These are phyloP conservation scores for Ganaspis brasiliensis DNA, from an alignment of 2,888 invertebrate genomes.

Conservation along the genomic window DNA sequence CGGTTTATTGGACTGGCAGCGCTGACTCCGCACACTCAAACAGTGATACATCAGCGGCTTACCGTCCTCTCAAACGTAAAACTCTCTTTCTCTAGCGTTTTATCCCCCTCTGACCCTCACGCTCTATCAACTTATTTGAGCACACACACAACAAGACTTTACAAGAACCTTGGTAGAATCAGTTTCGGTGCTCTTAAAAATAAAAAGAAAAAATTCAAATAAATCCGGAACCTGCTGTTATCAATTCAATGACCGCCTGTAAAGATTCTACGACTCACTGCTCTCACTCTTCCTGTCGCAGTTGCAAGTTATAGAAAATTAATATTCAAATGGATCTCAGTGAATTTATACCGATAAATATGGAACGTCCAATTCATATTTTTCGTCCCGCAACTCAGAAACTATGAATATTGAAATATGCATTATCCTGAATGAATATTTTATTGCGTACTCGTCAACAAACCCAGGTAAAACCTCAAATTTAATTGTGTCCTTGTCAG, in stretches of 20 bases:
- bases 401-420: slow-evolving; percentile 37
- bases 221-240: background rate
- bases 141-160: background rate
- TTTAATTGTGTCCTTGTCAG: slow-evolving; percentile 22
- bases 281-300: background rate
- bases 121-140: slow-evolving; percentile 32
- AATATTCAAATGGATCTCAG: slow-evolving; percentile 24
- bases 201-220: background rate
- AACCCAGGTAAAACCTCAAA: background rate
- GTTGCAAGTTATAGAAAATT: slow-evolving; percentile 3
- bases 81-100: slow-evolving; percentile 61
- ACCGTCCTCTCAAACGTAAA: slow-evolving; percentile 75
- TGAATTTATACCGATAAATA: slow-evolving; percentile 33
- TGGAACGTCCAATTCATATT: slow-evolving; percentile 15
- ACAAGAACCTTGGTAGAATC: slow-evolving; percentile 3
- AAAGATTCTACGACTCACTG: slow-evolving; percentile 3
- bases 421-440: slow-evolving; percentile 36
- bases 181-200: background rate
- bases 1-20: slow-evolving; percentile 73
- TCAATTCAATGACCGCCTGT: background rate
- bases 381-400: slow-evolving; percentile 1
- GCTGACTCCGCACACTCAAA: slow-evolving; percentile 76
- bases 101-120: slow-evolving; percentile 16
- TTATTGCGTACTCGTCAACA: slow-evolving; percentile 16
- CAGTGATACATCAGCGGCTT: slow-evolving; percentile 76